These are phyloP conservation scores for Ellobius talpinus DNA, from an alignment of 2,113 vertebrate species.

Conservation along the genomic window DNA sequence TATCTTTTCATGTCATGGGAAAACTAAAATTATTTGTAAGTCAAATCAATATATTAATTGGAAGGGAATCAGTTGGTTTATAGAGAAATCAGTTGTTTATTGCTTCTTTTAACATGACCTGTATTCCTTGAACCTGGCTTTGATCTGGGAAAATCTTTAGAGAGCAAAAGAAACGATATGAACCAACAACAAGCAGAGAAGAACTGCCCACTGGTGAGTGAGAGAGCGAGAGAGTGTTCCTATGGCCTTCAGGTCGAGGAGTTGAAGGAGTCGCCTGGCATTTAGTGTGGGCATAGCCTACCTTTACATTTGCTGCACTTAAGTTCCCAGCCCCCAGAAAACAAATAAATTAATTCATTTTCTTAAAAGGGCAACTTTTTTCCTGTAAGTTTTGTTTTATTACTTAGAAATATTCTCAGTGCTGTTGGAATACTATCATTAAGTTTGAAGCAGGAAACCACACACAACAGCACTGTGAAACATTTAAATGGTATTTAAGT, in stretches of 20 bases:
- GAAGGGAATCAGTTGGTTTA: constrained; percentile 39
- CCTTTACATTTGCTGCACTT: neutral
- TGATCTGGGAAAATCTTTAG: constrained; percentile 35
- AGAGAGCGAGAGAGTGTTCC: neutral
- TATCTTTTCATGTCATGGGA: neutral
- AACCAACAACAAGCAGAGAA: neutral
- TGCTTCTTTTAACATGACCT: constrained; percentile 24
- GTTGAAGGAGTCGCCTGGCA: neutral
- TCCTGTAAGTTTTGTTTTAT: constrained; percentile 46
- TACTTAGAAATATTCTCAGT: neutral
- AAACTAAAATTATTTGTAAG: constrained; percentile 31
- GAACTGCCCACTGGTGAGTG: too few species aligned
- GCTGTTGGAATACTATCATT: constrained; percentile 42
- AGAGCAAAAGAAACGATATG: neutral
- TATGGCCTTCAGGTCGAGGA: neutral
- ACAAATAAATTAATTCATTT: constrained; percentile 21
- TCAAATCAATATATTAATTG: neutral
- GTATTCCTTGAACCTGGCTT: constrained; percentile 10
- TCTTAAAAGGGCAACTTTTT: constrained; percentile 56
- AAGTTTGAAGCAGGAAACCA: constrained; percentile 39
- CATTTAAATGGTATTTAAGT: constrained; percentile 50
- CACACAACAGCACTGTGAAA: constrained; percentile 7
- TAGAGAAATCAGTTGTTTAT: neutral
- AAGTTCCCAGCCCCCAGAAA: constrained; percentile 25
- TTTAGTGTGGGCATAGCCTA: neutral